A percentile compares a stretch with the other conserved stretches of the same genome.
phyloP scores from a whole-genome alignment of 1,140 invertebrate genomes.

The Microvelia longipes region DNA sequence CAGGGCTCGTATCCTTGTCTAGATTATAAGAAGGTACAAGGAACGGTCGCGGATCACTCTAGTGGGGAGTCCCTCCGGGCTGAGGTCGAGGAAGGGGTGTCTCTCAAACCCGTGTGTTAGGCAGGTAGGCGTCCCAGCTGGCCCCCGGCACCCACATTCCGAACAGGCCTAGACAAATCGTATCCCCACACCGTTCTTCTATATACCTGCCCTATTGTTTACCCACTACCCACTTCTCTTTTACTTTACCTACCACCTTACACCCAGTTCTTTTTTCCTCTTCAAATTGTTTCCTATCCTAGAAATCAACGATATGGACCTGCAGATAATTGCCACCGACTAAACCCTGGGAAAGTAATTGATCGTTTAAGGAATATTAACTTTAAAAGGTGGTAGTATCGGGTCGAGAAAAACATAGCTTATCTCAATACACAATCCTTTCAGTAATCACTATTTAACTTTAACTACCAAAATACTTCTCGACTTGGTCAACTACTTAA shows the following conservation, averaged over 20 bases:
- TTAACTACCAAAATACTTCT: background rate
- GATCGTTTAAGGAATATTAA: background rate
- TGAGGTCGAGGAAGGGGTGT: background rate
- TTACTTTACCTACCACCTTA: background rate
- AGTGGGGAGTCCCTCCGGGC: too few relatives aligned
- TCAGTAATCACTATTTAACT: background rate
- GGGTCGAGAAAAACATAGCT: background rate
- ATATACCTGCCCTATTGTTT: background rate
- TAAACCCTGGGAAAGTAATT: background rate
- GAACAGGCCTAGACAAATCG: background rate
- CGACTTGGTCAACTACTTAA: too few relatives aligned
- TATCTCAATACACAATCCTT: background rate
- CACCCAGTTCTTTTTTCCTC: background rate
- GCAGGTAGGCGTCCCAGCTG: background rate
- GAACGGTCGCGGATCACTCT: too few relatives aligned
- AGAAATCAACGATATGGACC: background rate
- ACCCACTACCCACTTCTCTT: background rate
- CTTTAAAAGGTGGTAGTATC: background rate
- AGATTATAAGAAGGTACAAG: too few relatives aligned
- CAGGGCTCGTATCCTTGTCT: too few relatives aligned
- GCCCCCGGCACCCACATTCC: background rate
- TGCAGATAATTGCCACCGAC: background rate
- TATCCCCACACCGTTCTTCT: too few relatives aligned
- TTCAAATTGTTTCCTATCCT: background rate
- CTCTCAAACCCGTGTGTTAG: too few relatives aligned